phyloP scores from a whole-genome alignment of 2,888 invertebrate genomes.

The Melipona beecheii region DNA sequence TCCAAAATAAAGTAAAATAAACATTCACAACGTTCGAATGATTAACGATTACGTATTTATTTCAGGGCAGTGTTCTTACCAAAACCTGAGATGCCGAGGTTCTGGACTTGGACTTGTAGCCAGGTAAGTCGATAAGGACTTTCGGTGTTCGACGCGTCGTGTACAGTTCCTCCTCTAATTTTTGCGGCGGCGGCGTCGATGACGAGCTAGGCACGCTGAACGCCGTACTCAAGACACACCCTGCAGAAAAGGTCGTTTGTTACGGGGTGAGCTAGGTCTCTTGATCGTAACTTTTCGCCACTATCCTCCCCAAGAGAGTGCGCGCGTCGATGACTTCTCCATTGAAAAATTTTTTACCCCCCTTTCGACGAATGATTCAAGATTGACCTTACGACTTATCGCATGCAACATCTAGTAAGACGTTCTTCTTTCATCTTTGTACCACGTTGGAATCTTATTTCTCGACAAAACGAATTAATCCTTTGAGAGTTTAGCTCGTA shows the following conservation, averaged over 20 bases:
- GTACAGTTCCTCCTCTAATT: slow-evolving; percentile 71
- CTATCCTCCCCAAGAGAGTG: neutral
- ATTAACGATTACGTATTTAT: neutral
- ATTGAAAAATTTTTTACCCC: neutral
- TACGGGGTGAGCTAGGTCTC: neutral
- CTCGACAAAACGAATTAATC: neutral
- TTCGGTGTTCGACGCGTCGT: slow-evolving; percentile 75
- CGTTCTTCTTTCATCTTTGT: neutral
- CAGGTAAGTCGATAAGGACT: slow-evolving; percentile 69
- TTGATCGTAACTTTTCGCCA: neutral
- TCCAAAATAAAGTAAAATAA: neutral
- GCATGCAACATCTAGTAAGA: neutral
- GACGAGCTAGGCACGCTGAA: slow-evolving; percentile 75
- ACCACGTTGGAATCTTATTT: slow-evolving; percentile 11
- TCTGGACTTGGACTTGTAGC: slow-evolving; percentile 67
- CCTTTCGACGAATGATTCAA: neutral
- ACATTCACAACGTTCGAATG: neutral
- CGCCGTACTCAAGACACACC: slow-evolving; percentile 77
- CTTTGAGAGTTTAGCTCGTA: too few relatives aligned
- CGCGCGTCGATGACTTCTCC: slow-evolving; percentile 1
- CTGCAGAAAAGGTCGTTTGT: slow-evolving; percentile 58
- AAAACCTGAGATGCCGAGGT: slow-evolving; percentile 53
- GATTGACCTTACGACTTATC: slow-evolving; percentile 19
- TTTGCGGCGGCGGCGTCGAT: slow-evolving; percentile 64
- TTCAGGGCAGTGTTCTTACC: slow-evolving; percentile 66